Percentiles rank a stretch among this genome's conserved stretches.
These are phyloP conservation scores for Coregonus ussuriensis DNA, from an alignment of 2,797 vertebrate species.

Conservation along the genomic window DNA sequence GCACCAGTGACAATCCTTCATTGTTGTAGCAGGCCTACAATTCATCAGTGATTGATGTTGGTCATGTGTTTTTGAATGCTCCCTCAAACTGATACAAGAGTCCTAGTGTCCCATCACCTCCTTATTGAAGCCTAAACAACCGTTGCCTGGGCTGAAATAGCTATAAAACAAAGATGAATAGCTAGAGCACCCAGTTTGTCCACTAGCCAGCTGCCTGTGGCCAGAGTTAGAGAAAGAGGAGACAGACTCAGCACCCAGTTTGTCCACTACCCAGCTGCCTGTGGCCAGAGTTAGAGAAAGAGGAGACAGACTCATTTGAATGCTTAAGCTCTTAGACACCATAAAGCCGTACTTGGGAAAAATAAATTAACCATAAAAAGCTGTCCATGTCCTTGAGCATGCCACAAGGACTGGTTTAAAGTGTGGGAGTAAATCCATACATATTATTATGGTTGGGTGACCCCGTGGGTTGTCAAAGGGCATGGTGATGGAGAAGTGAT, in stretches of 20 bases:
- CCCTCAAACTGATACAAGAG: background rate
- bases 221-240: conserved; percentile 2
- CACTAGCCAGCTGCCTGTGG: conserved; percentile 6
- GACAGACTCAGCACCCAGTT: background rate
- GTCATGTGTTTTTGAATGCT: background rate
- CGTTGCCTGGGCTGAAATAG: background rate
- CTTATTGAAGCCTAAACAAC: conserved; percentile 2
- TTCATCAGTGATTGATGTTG: conserved; percentile 2
- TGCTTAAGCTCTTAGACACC: background rate
- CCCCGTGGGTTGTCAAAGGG: background rate
- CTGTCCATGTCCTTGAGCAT: background rate
- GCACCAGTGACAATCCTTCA: background rate
- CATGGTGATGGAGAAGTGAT: background rate
- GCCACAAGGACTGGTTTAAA: background rate
- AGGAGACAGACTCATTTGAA: conserved; percentile 1
- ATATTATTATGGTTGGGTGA: background rate
- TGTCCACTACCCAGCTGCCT: conserved; percentile 5
- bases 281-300: conserved; percentile 5
- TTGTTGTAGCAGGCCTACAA: background rate
- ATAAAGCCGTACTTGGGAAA: background rate
- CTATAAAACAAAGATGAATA: conserved; percentile 5
- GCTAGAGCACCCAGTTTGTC: background rate
- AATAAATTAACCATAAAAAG: background rate
- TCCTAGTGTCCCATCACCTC: conserved; percentile 1
- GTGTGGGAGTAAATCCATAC: background rate